A percentile compares a stretch with the other conserved stretches of the same genome.
These are phyloP conservation scores for Toxotes chatareus DNA, from an alignment of 2,113 vertebrate genomes.

Conservation along the genomic window DNA sequence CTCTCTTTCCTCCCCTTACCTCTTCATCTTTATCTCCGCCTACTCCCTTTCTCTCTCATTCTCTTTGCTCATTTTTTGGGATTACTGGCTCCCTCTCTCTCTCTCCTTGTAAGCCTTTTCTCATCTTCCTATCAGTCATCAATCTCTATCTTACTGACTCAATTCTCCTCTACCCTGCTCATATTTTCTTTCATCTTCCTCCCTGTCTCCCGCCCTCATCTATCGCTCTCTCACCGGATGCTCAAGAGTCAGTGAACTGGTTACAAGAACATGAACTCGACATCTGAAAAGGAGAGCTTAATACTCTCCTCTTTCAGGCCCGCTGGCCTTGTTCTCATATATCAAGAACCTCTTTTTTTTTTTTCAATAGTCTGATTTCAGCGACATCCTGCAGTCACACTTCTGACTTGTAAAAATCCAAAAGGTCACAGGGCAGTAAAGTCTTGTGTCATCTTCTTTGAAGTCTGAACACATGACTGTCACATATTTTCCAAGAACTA, in stretches of 20 bases:
- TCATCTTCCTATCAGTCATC: conserved; percentile 80
- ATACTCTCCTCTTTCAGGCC: conserved; percentile 57
- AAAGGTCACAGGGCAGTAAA: conserved; percentile 64
- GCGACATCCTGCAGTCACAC: conserved; percentile 58
- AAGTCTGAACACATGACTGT: conserved; percentile 76
- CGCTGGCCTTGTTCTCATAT: conserved; percentile 63
- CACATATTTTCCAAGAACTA: conserved; percentile 60
- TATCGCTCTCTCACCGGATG: conserved; percentile 62
- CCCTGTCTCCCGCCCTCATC: conserved; percentile 67
- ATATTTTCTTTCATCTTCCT: conserved; percentile 79
- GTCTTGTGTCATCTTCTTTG: conserved; percentile 58
- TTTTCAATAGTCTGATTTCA: conserved; percentile 38
- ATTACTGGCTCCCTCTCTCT: conserved; percentile 40
- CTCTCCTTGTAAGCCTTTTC: conserved; percentile 66
- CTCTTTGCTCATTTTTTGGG: conserved; percentile 37
- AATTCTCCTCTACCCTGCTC: conserved; percentile 74
- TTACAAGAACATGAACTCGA: conserved; percentile 74
- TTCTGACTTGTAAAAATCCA: conserved; percentile 46
- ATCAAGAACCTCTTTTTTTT: conserved; percentile 42
- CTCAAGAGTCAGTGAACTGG: conserved; percentile 74
- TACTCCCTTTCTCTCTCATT: conserved; percentile 27
- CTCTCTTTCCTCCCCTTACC: conserved; percentile 55
- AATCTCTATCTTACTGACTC: conserved; percentile 79
- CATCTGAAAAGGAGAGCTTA: conserved; percentile 63
- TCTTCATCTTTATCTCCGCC: conserved; percentile 67